Evolutionary conservation across 2,113 vertebrate species (phyloP), one percentile per base, ranked within the genome.

Genomic region (Eolophus roseicapilla): DNA sequence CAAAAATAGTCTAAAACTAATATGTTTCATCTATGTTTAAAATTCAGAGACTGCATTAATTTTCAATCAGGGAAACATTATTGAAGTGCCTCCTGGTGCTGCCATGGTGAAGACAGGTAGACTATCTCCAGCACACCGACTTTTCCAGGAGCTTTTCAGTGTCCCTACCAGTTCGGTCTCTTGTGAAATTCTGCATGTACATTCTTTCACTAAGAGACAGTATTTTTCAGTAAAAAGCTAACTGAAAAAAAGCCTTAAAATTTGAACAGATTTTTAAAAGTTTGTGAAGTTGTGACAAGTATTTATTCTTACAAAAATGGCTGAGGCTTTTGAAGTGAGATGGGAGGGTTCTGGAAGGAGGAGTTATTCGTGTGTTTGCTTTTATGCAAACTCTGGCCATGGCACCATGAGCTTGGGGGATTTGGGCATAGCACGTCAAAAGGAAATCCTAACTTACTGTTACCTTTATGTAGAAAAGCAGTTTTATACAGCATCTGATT

Each of bases 41-140:
- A 97, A 97, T 97, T 95, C 96, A 95, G 95, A 86, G 82, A 60
- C 95, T 96, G 93, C 96, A 95, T 98, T 97, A 97, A 97, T 97
- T 98, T 98, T 97, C 97, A 97, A 74, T 97, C 97, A 97, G 84
- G 88, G 92, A 69, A 94, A 43, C 53, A 68, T 92, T 91, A 86
- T 57, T 88, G 91, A 92, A 95, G 87, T 91, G 67, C 80, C 94
- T 93, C n/a, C 53, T 97, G 83, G 86, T 97, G 87, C 84, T 94
- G 68, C 86, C 71, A 63, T 84, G 76, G 86, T 91, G 75, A 82
- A 90, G 77, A 86, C 82, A 93, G 91, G 94, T 86, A 94, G 17
- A 82, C n/a, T 96, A 93, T 95, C 90, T 73, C 70, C 70, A 70
- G 86, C 73, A 44, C 49, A 7, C 17, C 3, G 25, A 68, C 91